A percentile compares a stretch with the other conserved stretches of the same genome.
phyloP scores from a whole-genome alignment of 2,888 invertebrate genomes.

The Acanthoscelides obtectus region DNA sequence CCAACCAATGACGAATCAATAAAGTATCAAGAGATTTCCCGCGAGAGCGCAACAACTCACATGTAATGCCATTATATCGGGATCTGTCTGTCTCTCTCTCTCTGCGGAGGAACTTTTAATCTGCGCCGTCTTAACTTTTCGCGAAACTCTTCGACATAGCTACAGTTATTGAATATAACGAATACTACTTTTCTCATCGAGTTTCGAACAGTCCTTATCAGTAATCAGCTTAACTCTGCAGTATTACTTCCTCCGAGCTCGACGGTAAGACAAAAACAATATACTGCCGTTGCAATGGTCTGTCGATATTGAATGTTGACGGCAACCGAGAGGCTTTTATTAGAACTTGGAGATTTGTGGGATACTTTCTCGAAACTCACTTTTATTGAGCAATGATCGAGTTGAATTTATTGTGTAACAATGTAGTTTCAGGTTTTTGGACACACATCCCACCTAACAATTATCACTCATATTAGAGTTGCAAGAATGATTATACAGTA shows the following conservation, averaged over 20 bases:
- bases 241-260: not conserved
- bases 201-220: not conserved
- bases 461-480: too few relatives aligned
- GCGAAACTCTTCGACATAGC: not conserved
- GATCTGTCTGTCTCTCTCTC: not conserved
- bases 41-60: not conserved
- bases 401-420: too few relatives aligned
- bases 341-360: not conserved
- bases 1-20: not conserved
- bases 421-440: too few relatives aligned
- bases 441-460: too few relatives aligned
- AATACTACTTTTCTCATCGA: not conserved
- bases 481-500: too few relatives aligned
- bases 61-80: not conserved
- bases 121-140: not conserved
- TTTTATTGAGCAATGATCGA: too few relatives aligned
- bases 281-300: not conserved
- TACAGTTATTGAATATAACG: not conserved
- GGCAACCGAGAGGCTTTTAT: not conserved
- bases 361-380: not conserved
- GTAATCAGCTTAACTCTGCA: not conserved
- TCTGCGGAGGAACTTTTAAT: not conserved
- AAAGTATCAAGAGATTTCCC: not conserved
- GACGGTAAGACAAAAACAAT: not conserved
- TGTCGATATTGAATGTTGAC: not conserved